Evolutionary conservation across 2,888 invertebrate genomes (phyloP), one percentile per base, ranked within the genome.

Genomic region (Cheilosia scutellata): DNA sequence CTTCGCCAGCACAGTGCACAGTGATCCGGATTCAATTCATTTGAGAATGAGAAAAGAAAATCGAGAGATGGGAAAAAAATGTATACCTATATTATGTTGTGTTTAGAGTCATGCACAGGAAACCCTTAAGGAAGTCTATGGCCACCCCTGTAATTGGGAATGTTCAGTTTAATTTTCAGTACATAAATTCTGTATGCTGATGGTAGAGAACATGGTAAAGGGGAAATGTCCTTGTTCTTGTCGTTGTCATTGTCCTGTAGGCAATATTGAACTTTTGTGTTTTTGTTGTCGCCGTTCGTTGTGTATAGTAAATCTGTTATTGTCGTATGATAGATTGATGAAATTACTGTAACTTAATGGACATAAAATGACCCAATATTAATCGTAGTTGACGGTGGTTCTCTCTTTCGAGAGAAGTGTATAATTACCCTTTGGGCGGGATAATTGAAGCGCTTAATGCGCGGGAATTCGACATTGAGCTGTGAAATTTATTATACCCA

Each of bases 141-240:
- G 42, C 68, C 49, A 37, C 68, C 68, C 25, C 55, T 31, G 80
- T 86, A 77, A 86, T 76, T 86, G 86, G 76, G 82, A 82, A 86
- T 86, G 60, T 40, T 79, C 65, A 58, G 58, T 79, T 75, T 71
- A 70, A 74, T 79, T 83, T 82, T 71, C 58, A 60, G 58, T 37
- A 65, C 65, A 77, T 77, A 72, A 60, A 77, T 82, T 72, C 51
- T 40, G 44, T 31, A 70, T 63, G 33, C 53, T 55, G 60, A 71
- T 57, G 42, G 47, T 42, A 60, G 51, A 33, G 11, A 11, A 33
- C 11, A 20, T n/a, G 33, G 42, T 27, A 37, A 58, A 63, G 42
- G 20, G 9, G n/a, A 72, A 72, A 65, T 33, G 2, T 7, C 9
- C 4, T 5, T 33, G 2, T 7, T 4, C 4, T 5, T 7, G 5